Percentiles rank a stretch among this genome's conserved stretches.
phyloP scores from a whole-genome alignment of 2,797 vertebrate species.

The Microhierax caerulescens region DNA sequence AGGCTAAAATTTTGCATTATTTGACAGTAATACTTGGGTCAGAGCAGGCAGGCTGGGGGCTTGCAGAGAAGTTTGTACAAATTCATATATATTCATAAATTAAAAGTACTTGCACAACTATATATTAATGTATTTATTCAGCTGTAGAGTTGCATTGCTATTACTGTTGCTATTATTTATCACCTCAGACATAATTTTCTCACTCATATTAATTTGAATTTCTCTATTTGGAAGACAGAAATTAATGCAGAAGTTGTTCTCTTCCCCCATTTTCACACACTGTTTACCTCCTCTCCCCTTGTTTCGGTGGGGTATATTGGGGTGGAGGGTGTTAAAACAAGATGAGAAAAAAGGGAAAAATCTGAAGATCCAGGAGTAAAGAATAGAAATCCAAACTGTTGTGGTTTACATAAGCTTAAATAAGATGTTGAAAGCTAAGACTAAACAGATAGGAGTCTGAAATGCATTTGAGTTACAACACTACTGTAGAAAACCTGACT shows the following conservation, averaged over 20 bases:
- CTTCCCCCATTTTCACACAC: background rate
- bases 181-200: background rate
- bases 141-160: background rate
- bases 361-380: background rate
- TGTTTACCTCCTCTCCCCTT: background rate
- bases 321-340: background rate
- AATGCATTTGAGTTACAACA: background rate
- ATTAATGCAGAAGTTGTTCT: background rate
- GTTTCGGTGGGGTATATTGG: background rate
- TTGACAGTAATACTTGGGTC: background rate
- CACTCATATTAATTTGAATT: background rate
- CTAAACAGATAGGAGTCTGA: background rate
- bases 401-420: background rate
- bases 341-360: background rate
- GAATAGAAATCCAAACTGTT: background rate
- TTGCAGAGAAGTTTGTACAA: background rate
- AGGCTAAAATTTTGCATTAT: constrained; percentile 10
- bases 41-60: background rate
- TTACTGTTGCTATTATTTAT: background rate
- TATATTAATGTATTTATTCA: background rate
- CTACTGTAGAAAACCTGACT: background rate
- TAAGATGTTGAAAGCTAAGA: background rate
- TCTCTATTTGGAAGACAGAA: background rate
- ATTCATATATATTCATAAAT: background rate
- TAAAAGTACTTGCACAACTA: background rate